Conservation (phyloP, 2,113 vertebrate species). For the Stictonetta naevosa region DNA sequence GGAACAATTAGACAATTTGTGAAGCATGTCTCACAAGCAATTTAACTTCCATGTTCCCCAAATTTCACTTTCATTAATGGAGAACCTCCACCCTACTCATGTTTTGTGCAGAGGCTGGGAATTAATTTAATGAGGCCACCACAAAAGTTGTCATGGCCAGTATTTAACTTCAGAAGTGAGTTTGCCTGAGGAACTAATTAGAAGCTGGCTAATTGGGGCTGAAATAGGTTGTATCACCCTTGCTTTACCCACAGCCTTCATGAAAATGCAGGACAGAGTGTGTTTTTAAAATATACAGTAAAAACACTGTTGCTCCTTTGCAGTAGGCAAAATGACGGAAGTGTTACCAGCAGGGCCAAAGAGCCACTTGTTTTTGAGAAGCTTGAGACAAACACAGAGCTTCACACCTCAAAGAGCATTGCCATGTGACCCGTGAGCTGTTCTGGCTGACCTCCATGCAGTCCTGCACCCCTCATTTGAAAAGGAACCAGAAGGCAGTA, state of each 20-base stretch:
- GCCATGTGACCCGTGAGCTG: accelerated
- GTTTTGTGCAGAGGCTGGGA: background rate
- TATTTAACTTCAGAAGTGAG: background rate
- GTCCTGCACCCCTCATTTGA: background rate
- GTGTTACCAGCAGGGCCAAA: background rate
- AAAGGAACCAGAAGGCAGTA: background rate
- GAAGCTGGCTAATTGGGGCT: background rate
- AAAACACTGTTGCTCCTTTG: background rate
- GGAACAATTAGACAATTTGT: background rate
- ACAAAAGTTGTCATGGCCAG: too few species aligned
- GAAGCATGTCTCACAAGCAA: background rate
- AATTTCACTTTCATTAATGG: background rate
- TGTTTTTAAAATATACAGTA: background rate
- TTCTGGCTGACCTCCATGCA: background rate
- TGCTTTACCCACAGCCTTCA: background rate
- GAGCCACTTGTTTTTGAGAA: background rate
- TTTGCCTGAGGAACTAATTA: background rate
- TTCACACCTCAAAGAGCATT: background rate
- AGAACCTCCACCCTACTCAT: background rate
- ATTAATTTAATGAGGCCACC: background rate
- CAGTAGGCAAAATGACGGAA: background rate
- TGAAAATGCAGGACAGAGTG: too few species aligned
- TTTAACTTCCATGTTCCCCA: background rate
- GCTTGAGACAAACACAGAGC: background rate
- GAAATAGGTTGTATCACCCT: background rate